Evolutionary conservation across 2,797 vertebrate species (phyloP).

Genomic region (Syndactyla subalaris): DNA sequence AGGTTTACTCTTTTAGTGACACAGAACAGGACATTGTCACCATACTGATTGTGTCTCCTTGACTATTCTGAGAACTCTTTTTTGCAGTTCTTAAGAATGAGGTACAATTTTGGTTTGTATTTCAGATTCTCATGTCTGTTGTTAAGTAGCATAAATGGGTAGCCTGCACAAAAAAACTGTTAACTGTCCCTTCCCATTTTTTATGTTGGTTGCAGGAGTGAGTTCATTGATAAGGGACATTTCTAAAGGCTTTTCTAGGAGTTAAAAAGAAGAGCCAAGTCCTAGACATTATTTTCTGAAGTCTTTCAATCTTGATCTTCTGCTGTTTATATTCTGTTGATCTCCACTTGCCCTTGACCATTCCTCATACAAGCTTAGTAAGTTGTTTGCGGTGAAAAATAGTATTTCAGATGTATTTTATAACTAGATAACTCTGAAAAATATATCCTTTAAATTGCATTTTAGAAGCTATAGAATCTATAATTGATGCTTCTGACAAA

Average conservation of each 20-base stretch:
- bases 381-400: neutral
- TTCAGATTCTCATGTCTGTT: neutral
- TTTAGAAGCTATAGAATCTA: neutral
- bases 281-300: neutral
- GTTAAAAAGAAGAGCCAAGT: neutral
- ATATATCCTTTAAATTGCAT: neutral
- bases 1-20: neutral
- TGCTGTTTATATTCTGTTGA: neutral
- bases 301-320: neutral
- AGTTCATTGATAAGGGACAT: neutral
- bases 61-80: neutral
- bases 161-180: neutral
- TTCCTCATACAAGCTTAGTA: neutral
- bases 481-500: neutral
- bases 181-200: neutral
- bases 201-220: neutral
- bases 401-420: neutral
- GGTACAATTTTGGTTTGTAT: neutral
- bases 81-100: neutral
- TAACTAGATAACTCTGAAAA: neutral
- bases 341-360: neutral
- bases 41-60: neutral
- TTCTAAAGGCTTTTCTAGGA: neutral
- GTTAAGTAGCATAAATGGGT: neutral
- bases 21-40: neutral